Evolutionary conservation across 2,113 vertebrate genomes (phyloP).

Genomic region (Epinephelus moara): DNA sequence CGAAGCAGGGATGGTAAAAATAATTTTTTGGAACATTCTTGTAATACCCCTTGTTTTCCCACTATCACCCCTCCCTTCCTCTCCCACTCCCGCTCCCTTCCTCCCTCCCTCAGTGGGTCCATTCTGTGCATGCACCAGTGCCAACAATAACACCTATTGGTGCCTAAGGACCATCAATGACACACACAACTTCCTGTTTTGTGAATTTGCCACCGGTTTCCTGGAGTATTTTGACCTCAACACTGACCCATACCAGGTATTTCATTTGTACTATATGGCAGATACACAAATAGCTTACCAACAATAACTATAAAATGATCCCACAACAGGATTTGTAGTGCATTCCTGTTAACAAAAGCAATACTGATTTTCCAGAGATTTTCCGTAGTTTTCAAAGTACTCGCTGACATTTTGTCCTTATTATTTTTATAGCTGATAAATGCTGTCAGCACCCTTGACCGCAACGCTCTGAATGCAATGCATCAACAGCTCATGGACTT

Average conservation of each 20-base stretch:
- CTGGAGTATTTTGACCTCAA: conserved; percentile 98
- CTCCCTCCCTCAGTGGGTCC: conserved; percentile 89
- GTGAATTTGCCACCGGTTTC: conserved; percentile 98
- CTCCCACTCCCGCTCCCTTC: background rate
- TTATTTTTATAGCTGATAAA: conserved; percentile 90
- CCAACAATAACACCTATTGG: conserved; percentile 99
- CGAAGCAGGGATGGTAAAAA: conserved; percentile 37
- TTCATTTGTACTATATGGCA: conserved; percentile 13
- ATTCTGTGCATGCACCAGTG: conserved; percentile 98
- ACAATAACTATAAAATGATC: conserved; percentile 33
- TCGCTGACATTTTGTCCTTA: conserved; percentile 41
- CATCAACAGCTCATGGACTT: conserved; percentile 95
- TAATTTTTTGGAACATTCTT: conserved; percentile 35
- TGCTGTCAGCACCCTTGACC: conserved; percentile 90
- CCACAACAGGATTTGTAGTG: conserved; percentile 10
- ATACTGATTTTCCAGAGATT: conserved; percentile 23
- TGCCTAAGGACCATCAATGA: conserved; percentile 97
- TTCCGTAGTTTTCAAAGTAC: conserved; percentile 23
- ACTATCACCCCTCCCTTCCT: conserved; percentile 39
- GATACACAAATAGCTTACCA: conserved; percentile 9
- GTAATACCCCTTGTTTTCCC: conserved; percentile 51
- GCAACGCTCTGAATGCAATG: conserved; percentile 91
- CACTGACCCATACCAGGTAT: conserved; percentile 96
- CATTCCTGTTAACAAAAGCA: conserved; percentile 29
- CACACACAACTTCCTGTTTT: conserved; percentile 98